Percentiles rank a stretch among this genome's conserved stretches.
Conservation (phyloP, 35 echinoderm and acorn worm species). For the Holothuria glaberrima region DNA sequence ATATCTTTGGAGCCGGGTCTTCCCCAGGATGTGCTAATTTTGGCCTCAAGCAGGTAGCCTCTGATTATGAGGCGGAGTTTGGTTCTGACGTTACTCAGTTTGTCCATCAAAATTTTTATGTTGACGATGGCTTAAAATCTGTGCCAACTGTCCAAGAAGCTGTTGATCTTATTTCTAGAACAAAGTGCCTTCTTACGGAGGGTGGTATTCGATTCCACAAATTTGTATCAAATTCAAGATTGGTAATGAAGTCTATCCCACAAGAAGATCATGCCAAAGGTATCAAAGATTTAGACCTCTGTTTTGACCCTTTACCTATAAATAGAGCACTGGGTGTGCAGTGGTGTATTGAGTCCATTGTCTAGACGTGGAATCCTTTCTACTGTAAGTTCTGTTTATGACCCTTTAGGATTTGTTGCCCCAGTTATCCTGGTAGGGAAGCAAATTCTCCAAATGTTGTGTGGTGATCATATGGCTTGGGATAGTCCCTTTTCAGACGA, state of each 20-base stretch:
- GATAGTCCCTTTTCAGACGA: constrained; percentile 28
- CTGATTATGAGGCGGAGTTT: constrained; percentile 53
- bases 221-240: constrained; percentile 63
- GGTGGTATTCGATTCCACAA: constrained; percentile 64
- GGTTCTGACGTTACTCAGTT: constrained; percentile 34
- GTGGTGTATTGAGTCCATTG: constrained; percentile 42
- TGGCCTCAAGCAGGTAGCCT: constrained; percentile 36
- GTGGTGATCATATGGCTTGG: constrained; percentile 37
- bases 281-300: constrained; percentile 48
- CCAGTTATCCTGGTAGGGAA: constrained; percentile 37
- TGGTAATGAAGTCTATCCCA: constrained; percentile 52
- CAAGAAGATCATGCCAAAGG: constrained; percentile 56
- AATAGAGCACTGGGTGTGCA: constrained; percentile 59
- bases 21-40: constrained; percentile 74
- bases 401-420: too few relatives aligned
- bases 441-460: constrained; percentile 52
- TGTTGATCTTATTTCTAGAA: constrained; percentile 32
- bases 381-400: too few relatives aligned
- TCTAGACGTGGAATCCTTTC: constrained; percentile 65
- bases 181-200: constrained; percentile 38
- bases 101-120: constrained; percentile 66
- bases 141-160: constrained; percentile 43
- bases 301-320: constrained; percentile 25
- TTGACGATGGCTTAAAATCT: too few relatives aligned
- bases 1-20: constrained; percentile 42